phyloP scores from a whole-genome alignment of 2,113 vertebrate species.

The Dipodomys ordii region DNA sequence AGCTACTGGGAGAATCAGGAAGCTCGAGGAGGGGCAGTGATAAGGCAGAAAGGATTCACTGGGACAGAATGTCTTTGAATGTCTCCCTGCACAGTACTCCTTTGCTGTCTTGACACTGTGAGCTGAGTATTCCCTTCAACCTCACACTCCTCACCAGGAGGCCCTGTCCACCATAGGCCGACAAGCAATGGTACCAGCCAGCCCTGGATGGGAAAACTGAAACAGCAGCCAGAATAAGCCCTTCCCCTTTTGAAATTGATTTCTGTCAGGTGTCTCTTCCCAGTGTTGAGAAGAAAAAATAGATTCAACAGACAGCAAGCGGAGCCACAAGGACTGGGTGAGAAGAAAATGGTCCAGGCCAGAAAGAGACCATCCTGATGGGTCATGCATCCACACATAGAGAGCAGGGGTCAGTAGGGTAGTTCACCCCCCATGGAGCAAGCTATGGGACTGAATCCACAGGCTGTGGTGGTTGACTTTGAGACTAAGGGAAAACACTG shows the following conservation, averaged over 20 bases:
- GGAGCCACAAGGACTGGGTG: not conserved
- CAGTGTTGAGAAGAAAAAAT: accelerated
- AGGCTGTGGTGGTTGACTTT: accelerated
- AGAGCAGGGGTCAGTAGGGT: not conserved
- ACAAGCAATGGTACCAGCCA: not conserved
- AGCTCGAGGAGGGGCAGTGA: not conserved
- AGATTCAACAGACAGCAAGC: not conserved
- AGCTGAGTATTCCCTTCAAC: not conserved
- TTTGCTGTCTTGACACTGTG: not conserved
- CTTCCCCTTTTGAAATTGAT: not conserved
- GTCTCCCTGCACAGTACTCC: not conserved
- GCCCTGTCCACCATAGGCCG: no score
- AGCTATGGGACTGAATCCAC: no score
- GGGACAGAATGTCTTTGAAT: no score
- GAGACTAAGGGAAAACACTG: not conserved
- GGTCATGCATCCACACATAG: accelerated
- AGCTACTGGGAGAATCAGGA: not conserved
- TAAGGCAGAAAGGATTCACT: not conserved
- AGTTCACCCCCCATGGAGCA: not conserved
- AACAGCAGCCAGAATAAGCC: not conserved
- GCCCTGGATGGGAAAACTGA: not conserved
- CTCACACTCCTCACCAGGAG: no score
- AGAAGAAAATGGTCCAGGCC: not conserved
- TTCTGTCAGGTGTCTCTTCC: not conserved
- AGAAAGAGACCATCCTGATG: no score